Conservation (phyloP, 2,888 invertebrate genomes). For the Keiferia lycopersicella region DNA sequence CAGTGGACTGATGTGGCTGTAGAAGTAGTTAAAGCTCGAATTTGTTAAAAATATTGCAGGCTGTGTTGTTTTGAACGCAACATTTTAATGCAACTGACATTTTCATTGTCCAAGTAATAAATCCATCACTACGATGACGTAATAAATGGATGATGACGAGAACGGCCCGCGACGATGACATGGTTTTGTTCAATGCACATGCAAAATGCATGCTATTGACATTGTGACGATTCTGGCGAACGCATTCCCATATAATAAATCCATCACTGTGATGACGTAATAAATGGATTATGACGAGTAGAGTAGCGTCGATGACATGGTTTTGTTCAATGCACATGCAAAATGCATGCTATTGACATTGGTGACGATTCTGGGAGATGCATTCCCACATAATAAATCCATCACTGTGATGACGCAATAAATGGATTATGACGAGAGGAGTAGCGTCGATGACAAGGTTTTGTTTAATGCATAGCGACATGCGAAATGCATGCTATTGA, state of each 20-base stretch:
- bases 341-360: constrained; percentile 1
- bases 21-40: too few relatives aligned
- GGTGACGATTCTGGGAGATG: too few relatives aligned
- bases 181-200: not conserved
- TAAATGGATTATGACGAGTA: not conserved
- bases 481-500: constrained; percentile 4
- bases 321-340: not conserved
- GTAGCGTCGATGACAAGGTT: not conserved
- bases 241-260: not conserved
- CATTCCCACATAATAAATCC: not conserved
- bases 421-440: not conserved
- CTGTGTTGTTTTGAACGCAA: too few relatives aligned
- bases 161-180: not conserved
- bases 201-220: not conserved
- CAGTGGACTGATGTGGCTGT: too few relatives aligned
- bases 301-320: not conserved
- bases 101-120: not conserved
- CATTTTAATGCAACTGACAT: not conserved
- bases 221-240: too few relatives aligned
- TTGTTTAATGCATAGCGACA: not conserved
- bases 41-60: too few relatives aligned
- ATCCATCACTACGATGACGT: not conserved
- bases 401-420: constrained; percentile 1
- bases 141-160: not conserved
- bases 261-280: not conserved